Base-by-base conservation (phyloP, 2,113 vertebrate species). In the Steatornis caripensis region DNA sequence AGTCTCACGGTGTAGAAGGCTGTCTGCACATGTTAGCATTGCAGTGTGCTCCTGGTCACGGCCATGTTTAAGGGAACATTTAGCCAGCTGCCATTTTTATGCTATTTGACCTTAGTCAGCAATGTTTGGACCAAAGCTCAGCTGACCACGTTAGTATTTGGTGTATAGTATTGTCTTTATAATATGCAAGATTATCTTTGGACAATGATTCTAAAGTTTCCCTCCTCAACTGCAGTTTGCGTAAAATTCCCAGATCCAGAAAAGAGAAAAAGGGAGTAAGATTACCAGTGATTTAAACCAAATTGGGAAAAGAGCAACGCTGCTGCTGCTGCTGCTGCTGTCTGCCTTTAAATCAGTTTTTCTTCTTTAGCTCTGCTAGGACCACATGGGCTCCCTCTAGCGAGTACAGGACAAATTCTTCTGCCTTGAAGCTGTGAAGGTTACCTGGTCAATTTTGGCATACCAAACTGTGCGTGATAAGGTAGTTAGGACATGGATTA, bases 321-420 rank as follows among this genome's bases (percentile, higher is more conserved):
- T 72, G 22, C 36, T 39, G 21, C 3, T 36, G 5, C 26, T 21
- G 3, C 26, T 72, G 22, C 36, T 39, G 21, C 3, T 36, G 5
- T 29, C 23, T 55, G 49, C 37, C 45, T 90, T 85, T 49, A 84
- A 49, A 77, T 68, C 22, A 36, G 55, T 43, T 77, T 95, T 71
- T 65, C 60, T 53, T 46, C 24, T 62, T 48, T 10, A 62, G 54
- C 51, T 14, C 48, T 18, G 8, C 41, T 46, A 23, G 39, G 36
- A 30, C 65, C 68, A 8, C 36, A 55, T 65, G 82, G 8, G 90
- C 92, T 94, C 91, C 94, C 95, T 96, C 96, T 92, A 61, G 96
- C 29, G 88, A 96, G 54, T 55, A 51, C 27, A 17, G 18, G 41
- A 75, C 58, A 87, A 96, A 26, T 34, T 85, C 32, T 90, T 43